Conservation (phyloP, 2,113 vertebrate species). For the Xenopus borealis region DNA sequence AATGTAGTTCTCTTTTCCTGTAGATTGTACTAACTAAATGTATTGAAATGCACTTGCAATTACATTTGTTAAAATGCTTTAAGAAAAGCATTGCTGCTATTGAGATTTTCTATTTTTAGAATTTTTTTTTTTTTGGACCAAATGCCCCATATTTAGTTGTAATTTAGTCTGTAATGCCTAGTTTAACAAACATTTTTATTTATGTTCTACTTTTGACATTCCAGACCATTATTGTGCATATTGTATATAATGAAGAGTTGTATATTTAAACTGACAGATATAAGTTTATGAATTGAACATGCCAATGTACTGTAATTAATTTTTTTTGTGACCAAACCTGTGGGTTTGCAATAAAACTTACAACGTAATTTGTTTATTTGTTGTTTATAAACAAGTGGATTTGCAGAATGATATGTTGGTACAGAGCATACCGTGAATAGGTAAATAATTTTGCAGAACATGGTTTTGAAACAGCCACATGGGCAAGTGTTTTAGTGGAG, state of each 20-base stretch:
- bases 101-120: constrained; percentile 81
- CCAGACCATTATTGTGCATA: constrained; percentile 65
- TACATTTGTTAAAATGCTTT: constrained; percentile 74
- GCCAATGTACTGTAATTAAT: constrained; percentile 95
- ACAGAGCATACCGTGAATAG: too few relatives aligned
- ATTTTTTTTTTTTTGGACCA: constrained; percentile 77
- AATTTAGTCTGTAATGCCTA: constrained; percentile 60
- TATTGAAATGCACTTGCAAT: constrained; percentile 67
- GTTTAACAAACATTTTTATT: constrained; percentile 53
- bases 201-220: constrained; percentile 55
- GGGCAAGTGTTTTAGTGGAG: too few relatives aligned
- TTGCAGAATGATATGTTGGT: neutral
- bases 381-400: constrained; percentile 48
- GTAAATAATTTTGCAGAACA: too few relatives aligned
- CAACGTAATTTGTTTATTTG: neutral
- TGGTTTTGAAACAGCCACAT: too few relatives aligned
- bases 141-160: constrained; percentile 72
- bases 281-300: constrained; percentile 78
- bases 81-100: constrained; percentile 81
- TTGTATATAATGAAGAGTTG: constrained; percentile 78
- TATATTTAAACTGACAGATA: constrained; percentile 87
- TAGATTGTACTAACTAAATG: constrained; percentile 64
- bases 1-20: constrained; percentile 56
- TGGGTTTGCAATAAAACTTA: constrained; percentile 94
- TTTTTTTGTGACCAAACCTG: constrained; percentile 80